These are phyloP conservation scores for Opisthograptis luteolata DNA, from an alignment of 2,888 invertebrate species.

Conservation along the genomic window DNA sequence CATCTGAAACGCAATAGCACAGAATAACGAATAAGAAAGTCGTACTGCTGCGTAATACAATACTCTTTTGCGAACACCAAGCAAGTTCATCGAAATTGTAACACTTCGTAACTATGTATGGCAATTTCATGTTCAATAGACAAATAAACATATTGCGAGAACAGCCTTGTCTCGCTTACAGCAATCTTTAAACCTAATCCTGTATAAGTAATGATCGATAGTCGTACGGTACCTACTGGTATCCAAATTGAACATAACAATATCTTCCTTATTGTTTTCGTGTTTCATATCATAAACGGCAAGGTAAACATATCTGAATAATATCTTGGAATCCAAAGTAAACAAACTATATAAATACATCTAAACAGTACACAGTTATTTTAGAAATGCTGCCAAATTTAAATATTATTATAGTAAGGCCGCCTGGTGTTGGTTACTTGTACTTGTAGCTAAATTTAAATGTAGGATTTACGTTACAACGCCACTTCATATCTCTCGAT, in stretches of 20 bases:
- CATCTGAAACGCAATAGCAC: too few relatives aligned
- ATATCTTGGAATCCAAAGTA: conserved; percentile 20
- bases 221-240: too few relatives aligned
- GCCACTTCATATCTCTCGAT: conserved; percentile 24
- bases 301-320: conserved; percentile 10
- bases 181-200: conserved; percentile 8
- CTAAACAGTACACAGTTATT: conserved; percentile 4
- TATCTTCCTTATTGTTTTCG: conserved; percentile 22
- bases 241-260: not conserved
- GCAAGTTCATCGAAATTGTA: not conserved
- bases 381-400: conserved; percentile 13
- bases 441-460: conserved; percentile 12
- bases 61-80: too few relatives aligned
- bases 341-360: conserved; percentile 11
- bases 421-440: conserved; percentile 4
- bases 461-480: conserved; percentile 21
- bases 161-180: conserved; percentile 15
- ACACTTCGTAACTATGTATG: conserved; percentile 8
- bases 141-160: conserved; percentile 11
- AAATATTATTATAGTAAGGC: conserved; percentile 5
- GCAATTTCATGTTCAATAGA: not conserved
- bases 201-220: conserved; percentile 11
- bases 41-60: too few relatives aligned
- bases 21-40: too few relatives aligned
- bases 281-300: conserved; percentile 9